These are phyloP conservation scores for Cairina moschata DNA, from an alignment of 2,113 vertebrate genomes.

Conservation along the genomic window DNA sequence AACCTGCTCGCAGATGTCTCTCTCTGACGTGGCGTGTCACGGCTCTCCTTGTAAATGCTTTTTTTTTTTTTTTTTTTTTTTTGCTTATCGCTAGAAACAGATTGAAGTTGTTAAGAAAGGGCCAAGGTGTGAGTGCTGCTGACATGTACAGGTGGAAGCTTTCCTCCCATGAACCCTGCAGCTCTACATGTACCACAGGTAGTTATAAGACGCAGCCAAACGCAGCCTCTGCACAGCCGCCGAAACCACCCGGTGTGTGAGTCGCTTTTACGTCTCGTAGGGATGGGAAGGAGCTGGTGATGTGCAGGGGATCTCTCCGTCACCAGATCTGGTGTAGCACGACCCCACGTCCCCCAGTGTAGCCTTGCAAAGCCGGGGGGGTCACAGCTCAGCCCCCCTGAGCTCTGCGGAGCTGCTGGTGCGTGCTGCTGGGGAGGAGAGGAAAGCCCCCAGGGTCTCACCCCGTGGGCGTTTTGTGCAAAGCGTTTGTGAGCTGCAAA, in stretches of 20 bases:
- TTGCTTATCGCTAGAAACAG: constrained; percentile 81
- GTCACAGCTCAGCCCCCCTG: too few species aligned
- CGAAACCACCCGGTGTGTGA: constrained; percentile 63
- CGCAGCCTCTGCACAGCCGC: constrained; percentile 18
- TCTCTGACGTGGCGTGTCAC: neutral
- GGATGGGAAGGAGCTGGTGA: constrained; percentile 34
- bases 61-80: neutral
- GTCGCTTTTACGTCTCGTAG: constrained; percentile 58
- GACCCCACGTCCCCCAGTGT: neutral
- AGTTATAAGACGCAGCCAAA: constrained; percentile 50
- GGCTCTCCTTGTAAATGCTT: constrained; percentile 42
- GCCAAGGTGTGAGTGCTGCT: constrained; percentile 90
- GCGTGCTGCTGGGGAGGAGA: too few species aligned
- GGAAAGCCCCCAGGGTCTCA: too few species aligned
- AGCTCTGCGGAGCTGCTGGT: too few species aligned
- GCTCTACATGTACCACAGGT: constrained; percentile 97
- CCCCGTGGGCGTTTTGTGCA: too few species aligned
- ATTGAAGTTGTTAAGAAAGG: constrained; percentile 89
- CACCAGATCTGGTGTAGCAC: neutral
- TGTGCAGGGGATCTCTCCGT: neutral
- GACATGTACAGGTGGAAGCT: constrained; percentile 99
- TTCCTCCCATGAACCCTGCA: constrained; percentile 97
- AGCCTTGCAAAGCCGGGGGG: too few species aligned
- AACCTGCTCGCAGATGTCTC: constrained; percentile 21
- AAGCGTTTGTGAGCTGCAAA: too few species aligned